Conservation (phyloP, 1,140 invertebrate genomes). For the Heliconius eleuchia region DNA sequence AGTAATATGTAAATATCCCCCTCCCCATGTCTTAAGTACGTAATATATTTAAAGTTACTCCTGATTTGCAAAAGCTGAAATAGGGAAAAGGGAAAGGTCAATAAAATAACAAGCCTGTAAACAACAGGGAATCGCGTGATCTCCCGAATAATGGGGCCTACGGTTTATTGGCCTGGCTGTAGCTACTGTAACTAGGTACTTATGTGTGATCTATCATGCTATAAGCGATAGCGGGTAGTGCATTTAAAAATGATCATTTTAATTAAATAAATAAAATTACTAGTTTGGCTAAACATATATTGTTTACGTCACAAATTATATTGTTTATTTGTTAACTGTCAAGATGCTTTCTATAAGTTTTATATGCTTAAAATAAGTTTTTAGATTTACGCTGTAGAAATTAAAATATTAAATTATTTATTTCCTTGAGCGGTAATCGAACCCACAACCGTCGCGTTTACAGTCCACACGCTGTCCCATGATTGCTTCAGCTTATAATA, state of each 20-base stretch:
- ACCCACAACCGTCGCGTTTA: too few species aligned
- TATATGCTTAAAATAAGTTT: too few species aligned
- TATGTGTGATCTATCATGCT: slow-evolving; percentile 12
- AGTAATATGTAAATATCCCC: background rate
- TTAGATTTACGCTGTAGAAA: too few species aligned
- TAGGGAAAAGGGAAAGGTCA: slow-evolving; percentile 20
- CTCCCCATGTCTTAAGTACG: slow-evolving; percentile 2
- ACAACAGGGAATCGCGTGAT: slow-evolving; percentile 65
- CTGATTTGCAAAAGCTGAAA: background rate
- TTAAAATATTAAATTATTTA: too few species aligned
- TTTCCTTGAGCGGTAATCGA: too few species aligned
- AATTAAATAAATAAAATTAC: too few species aligned
- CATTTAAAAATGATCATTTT: background rate
- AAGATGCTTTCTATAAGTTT: too few species aligned
- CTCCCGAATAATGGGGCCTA: slow-evolving; percentile 55
- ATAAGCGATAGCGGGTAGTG: slow-evolving; percentile 30
- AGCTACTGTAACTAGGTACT: slow-evolving; percentile 36
- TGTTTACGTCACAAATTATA: too few species aligned
- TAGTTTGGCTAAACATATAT: too few species aligned
- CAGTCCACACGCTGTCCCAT: too few species aligned
- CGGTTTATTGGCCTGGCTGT: slow-evolving; percentile 57
- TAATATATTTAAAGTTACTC: slow-evolving; percentile 14
- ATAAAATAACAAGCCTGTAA: slow-evolving; percentile 47
- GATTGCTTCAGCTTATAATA: too few species aligned
- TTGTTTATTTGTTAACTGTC: too few species aligned